Conservation (phyloP, 2,797 vertebrate species). For the Notoglanidium macrostoma region DNA sequence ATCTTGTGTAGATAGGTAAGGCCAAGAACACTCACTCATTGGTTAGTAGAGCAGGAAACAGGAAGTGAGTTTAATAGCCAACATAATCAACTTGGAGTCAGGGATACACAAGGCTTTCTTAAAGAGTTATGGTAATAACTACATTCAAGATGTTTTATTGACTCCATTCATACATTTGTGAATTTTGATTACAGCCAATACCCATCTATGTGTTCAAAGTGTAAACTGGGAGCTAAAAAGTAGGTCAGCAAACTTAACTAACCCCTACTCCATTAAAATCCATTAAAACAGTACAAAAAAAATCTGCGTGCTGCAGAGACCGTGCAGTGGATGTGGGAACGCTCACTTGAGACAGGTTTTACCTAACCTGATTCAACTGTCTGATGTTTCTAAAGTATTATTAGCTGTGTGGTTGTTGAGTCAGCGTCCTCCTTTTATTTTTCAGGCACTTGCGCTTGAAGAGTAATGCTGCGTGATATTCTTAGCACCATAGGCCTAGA, state of each 20-base stretch:
- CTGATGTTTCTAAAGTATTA: background rate
- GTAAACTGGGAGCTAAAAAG: background rate
- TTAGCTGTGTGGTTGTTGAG: background rate
- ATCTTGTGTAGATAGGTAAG: background rate
- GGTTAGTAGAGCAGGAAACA: background rate
- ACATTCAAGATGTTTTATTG: background rate
- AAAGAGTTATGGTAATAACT: background rate
- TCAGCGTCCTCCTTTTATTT: background rate
- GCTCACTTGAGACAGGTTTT: background rate
- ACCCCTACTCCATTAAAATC: too few relatives aligned
- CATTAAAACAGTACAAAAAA: background rate
- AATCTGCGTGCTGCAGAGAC: background rate
- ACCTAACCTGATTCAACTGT: background rate
- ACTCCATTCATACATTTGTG: background rate
- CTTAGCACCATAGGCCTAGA: constrained; percentile 11
- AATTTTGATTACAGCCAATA: background rate
- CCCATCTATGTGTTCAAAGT: background rate
- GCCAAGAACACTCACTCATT: background rate
- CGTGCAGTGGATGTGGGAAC: background rate
- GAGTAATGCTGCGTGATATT: background rate
- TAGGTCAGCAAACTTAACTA: background rate
- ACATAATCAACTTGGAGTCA: background rate
- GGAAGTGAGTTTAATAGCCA: background rate
- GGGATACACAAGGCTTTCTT: background rate
- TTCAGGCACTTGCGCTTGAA: background rate